Evolutionary conservation across 2,888 invertebrate species (phyloP).

Genomic region (Tryphoninae sp.): DNA sequence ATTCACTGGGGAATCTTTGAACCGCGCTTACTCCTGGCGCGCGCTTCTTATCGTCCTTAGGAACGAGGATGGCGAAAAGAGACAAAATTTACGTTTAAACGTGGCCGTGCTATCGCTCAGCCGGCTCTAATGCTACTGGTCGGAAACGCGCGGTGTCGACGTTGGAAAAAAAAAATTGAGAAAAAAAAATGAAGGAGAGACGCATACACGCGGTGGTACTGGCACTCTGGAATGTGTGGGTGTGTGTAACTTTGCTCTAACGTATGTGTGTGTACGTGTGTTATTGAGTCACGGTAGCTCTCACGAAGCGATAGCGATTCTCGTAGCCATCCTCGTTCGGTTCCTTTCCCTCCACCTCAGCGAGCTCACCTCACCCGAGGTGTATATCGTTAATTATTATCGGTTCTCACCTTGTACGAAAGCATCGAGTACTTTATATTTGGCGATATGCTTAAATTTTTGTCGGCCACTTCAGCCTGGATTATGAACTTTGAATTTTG

Average conservation of each 20-base stretch:
- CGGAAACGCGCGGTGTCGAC: constrained; percentile 20
- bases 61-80: constrained; percentile 18
- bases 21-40: neutral
- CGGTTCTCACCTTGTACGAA: constrained; percentile 74
- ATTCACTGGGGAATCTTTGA: too few species aligned
- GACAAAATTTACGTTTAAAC: neutral
- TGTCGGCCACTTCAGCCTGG: neutral
- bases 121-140: constrained; percentile 73
- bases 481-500: neutral
- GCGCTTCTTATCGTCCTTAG: neutral
- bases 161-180: constrained; percentile 17
- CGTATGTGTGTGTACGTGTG: constrained; percentile 20
- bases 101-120: constrained; percentile 68
- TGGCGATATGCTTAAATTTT: neutral
- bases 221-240: constrained; percentile 33
- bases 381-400: constrained; percentile 77
- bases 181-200: constrained; percentile 17
- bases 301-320: constrained; percentile 67
- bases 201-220: constrained; percentile 42
- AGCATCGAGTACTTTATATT: neutral
- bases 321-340: constrained; percentile 34
- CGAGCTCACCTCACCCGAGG: constrained; percentile 52
- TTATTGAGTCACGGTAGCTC: constrained; percentile 66
- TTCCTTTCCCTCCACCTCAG: constrained; percentile 15
- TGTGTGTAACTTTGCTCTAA: neutral